phyloP scores from a whole-genome alignment of 2,113 vertebrate genomes.

The Chaetodon trifascialis region DNA sequence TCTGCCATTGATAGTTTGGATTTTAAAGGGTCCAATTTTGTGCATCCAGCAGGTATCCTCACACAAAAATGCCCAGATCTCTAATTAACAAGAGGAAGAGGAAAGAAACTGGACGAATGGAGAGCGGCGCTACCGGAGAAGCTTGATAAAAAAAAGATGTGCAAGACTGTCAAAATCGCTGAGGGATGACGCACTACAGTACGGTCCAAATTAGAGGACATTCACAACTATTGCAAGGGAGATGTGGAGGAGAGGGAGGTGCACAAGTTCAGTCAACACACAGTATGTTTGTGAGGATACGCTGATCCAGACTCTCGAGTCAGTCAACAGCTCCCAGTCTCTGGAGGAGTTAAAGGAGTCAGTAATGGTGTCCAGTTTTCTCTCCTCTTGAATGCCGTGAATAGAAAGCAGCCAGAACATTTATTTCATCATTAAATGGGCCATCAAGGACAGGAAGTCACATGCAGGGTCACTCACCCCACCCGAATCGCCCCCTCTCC shows the following conservation, averaged over 20 bases:
- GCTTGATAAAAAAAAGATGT: constrained; percentile 19
- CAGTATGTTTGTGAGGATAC: background rate
- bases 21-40: background rate
- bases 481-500: constrained; percentile 84
- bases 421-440: background rate
- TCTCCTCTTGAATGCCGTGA: background rate
- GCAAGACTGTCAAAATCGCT: constrained; percentile 34
- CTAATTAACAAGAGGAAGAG: background rate
- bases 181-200: constrained; percentile 45
- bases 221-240: background rate
- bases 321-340: constrained; percentile 18
- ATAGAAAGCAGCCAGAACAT: background rate
- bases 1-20: background rate
- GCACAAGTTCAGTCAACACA: background rate
- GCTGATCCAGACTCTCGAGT: background rate
- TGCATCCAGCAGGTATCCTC: background rate
- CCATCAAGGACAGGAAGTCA: background rate
- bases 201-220: constrained; percentile 35
- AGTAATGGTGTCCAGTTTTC: background rate
- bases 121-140: background rate
- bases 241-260: constrained; percentile 1
- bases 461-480: constrained; percentile 79
- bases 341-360: constrained; percentile 11
- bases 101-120: constrained; percentile 10
- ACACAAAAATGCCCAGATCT: background rate